Conservation (phyloP, 2,888 invertebrate species). For the Seira sanloemensis region DNA sequence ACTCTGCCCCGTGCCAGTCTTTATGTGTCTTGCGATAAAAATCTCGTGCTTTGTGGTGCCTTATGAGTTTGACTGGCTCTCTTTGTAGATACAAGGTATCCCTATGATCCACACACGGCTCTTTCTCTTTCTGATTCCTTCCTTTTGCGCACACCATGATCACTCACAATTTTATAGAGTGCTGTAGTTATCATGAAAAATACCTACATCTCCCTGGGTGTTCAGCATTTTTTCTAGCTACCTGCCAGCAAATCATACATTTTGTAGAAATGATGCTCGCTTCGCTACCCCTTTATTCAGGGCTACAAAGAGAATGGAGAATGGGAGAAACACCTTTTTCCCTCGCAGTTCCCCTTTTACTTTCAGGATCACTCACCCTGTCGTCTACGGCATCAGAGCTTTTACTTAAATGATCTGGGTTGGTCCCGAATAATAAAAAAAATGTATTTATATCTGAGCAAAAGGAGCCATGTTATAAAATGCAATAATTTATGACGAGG, state of each 20-base stretch:
- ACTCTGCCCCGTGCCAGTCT: constrained; percentile 54
- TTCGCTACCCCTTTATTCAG: neutral
- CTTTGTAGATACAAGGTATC: neutral
- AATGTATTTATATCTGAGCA: too few relatives aligned
- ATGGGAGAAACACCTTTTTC: neutral
- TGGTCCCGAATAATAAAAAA: neutral
- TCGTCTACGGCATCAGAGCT: neutral
- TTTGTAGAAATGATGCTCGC: neutral
- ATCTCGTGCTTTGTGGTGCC: constrained; percentile 57
- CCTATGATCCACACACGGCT: too few relatives aligned
- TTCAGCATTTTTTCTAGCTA: constrained; percentile 15
- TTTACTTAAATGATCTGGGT: neutral
- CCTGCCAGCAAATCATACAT: constrained; percentile 6
- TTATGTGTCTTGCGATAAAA: constrained; percentile 49
- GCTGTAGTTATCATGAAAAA: neutral
- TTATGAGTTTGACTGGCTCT: constrained; percentile 33
- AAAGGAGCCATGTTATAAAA: neutral
- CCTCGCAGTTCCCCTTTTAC: neutral
- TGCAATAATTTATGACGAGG: neutral
- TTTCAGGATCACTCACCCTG: neutral
- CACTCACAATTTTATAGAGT: neutral
- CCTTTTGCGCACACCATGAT: neutral
- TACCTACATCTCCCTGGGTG: constrained; percentile 7
- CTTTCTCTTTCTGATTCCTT: neutral
- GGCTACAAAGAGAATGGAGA: neutral